A percentile compares a stretch with the other conserved stretches of the same genome.
These are phyloP conservation scores for Antrozous pallidus DNA, from an alignment of 2,797 vertebrate species.

Conservation along the genomic window DNA sequence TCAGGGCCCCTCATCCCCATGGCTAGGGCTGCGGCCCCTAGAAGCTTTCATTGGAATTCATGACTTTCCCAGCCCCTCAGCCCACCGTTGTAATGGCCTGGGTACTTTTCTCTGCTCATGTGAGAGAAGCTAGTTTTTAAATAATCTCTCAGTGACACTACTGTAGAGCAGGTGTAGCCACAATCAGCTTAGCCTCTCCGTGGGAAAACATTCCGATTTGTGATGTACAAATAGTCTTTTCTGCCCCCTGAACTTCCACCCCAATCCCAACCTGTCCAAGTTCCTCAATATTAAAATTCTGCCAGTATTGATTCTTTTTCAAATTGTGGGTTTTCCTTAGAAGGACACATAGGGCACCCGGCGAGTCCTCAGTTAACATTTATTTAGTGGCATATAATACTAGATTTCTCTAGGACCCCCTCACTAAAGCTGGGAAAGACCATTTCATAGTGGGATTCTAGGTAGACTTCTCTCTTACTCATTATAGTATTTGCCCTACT, in stretches of 20 bases:
- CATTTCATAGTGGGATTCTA: background rate
- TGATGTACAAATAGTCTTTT: no score
- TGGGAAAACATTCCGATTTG: background rate
- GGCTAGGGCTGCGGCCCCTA: background rate
- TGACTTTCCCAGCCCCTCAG: background rate
- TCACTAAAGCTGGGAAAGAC: background rate
- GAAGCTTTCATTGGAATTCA: background rate
- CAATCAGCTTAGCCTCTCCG: background rate
- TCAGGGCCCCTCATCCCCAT: background rate
- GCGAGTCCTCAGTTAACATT: background rate
- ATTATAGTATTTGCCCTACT: background rate
- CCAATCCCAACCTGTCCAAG: background rate
- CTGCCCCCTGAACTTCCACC: no score
- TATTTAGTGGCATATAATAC: background rate
- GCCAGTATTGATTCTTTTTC: background rate
- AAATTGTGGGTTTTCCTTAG: background rate
- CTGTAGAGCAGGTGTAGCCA: background rate
- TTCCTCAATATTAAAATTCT: background rate
- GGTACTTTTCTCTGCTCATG: background rate
- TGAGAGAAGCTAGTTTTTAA: background rate
- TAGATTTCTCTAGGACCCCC: background rate
- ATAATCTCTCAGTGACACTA: background rate
- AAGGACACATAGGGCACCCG: background rate
- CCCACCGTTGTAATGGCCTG: background rate
- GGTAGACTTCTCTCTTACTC: background rate